A percentile compares a stretch with the other conserved stretches of the same genome.
phyloP scores from a whole-genome alignment of 2,113 vertebrate species.

The Jaculus jaculus region DNA sequence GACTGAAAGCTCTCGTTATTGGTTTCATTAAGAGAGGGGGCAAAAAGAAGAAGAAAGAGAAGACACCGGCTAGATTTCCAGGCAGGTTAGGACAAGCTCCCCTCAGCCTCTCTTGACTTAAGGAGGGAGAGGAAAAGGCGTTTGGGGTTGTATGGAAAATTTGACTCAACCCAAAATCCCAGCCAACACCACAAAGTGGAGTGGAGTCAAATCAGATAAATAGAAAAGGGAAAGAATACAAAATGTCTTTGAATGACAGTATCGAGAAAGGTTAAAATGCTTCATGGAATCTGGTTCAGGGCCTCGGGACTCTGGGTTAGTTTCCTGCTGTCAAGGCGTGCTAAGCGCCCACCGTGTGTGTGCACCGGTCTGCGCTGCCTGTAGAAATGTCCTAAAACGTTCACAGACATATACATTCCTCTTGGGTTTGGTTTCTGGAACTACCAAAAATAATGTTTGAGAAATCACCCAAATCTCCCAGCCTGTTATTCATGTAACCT shows the following conservation, averaged over 20 bases:
- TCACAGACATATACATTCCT: constrained; percentile 63
- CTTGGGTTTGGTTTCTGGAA: constrained; percentile 60
- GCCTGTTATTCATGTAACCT: constrained; percentile 56
- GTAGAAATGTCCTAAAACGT: constrained; percentile 3
- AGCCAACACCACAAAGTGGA: constrained; percentile 87
- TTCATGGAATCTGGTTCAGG: constrained; percentile 58
- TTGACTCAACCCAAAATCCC: constrained; percentile 81
- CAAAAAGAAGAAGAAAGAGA: constrained; percentile 58
- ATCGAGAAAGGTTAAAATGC: constrained; percentile 81
- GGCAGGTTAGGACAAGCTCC: constrained; percentile 83
- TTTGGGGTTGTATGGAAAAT: constrained; percentile 85
- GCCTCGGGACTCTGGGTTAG: neutral
- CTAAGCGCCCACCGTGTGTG: no score
- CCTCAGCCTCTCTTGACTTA: constrained; percentile 76
- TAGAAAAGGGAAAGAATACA: constrained; percentile 85
- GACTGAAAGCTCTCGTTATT: constrained; percentile 53
- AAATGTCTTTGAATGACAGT: constrained; percentile 86
- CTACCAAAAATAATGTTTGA: constrained; percentile 67
- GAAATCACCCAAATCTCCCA: constrained; percentile 56
- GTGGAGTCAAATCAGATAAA: constrained; percentile 87
- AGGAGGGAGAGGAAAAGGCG: constrained; percentile 73
- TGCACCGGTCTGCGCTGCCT: no score
- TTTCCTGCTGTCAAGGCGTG: neutral
- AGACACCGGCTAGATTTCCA: constrained; percentile 67
- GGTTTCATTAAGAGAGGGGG: constrained; percentile 58